Evolutionary conservation across 2,797 vertebrate genomes (phyloP).

Genomic region (Macropus fuliginosus): DNA sequence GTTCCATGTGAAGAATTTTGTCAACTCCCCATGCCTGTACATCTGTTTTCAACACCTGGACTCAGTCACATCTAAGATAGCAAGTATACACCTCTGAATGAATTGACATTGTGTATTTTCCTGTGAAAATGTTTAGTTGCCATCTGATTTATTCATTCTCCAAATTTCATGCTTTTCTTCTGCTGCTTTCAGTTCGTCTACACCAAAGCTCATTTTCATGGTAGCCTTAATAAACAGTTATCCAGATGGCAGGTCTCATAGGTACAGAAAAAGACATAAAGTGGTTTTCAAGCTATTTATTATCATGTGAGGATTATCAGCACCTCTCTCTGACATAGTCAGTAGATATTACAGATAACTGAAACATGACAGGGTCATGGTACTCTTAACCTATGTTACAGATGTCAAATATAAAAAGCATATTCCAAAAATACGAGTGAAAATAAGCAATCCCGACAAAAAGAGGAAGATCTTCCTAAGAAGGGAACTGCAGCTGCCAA

Average conservation of each 20-base stretch:
- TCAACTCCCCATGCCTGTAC: neutral
- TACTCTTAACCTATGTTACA: conserved; percentile 56
- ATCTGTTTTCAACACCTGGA: neutral
- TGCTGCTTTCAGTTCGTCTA: conserved; percentile 33
- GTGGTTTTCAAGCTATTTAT: conserved; percentile 64
- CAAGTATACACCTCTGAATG: conserved; percentile 58
- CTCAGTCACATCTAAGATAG: neutral
- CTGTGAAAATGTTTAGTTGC: conserved; percentile 48
- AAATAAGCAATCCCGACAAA: conserved; percentile 47
- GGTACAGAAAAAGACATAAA: conserved; percentile 59
- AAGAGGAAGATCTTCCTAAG: conserved; percentile 44
- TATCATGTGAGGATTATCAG: conserved; percentile 72
- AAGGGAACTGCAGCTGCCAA: conserved; percentile 70
- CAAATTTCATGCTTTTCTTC: conserved; percentile 28
- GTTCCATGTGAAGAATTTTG: neutral
- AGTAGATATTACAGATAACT: conserved; percentile 67
- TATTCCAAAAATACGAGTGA: conserved; percentile 53
- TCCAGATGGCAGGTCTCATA: conserved; percentile 66
- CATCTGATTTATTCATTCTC: conserved; percentile 12
- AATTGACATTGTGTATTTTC: conserved; percentile 41
- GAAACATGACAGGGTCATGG: conserved; percentile 60
- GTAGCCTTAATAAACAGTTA: conserved; percentile 62
- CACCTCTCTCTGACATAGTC: neutral
- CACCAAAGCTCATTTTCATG: conserved; percentile 73
- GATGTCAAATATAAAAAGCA: neutral